Evolutionary conservation across 2,113 vertebrate genomes (phyloP).

Genomic region (Pampusana beccarii): DNA sequence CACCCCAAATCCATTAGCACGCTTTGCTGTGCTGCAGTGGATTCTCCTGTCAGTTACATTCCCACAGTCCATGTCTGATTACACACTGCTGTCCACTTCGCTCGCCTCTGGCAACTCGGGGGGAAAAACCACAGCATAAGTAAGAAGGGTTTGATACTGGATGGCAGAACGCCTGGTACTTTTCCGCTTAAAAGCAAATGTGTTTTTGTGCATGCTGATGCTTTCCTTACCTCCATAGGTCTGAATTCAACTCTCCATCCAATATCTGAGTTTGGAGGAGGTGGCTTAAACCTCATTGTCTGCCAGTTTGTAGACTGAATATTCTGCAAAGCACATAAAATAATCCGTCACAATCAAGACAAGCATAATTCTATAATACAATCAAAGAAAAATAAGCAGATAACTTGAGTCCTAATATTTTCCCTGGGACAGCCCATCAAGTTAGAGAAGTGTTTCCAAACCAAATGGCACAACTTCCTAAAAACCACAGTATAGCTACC

Average conservation of each 20-base stretch:
- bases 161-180: slow-evolving; percentile 3
- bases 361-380: background rate
- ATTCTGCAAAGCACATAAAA: slow-evolving; percentile 81
- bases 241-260: slow-evolving; percentile 99
- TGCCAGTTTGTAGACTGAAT: slow-evolving; percentile 99
- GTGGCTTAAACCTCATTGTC: slow-evolving; percentile 99
- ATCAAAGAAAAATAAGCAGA: background rate
- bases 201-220: background rate
- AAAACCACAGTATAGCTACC: background rate
- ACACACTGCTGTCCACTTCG: slow-evolving; percentile 40
- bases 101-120: background rate
- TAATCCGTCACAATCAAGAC: slow-evolving; percentile 4
- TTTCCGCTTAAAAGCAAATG: background rate
- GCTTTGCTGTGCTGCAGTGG: background rate
- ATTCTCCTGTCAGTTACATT: slow-evolving; percentile 60
- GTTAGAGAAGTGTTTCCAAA: background rate
- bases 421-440: background rate
- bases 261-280: slow-evolving; percentile 97
- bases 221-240: slow-evolving; percentile 91
- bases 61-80: slow-evolving; percentile 38
- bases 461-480: background rate
- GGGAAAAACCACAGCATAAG: background rate
- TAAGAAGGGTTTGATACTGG: background rate
- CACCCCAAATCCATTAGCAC: slow-evolving; percentile 24
- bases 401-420: background rate